Conservation (phyloP, 2,888 invertebrate species). For the Crepidodera aurea region DNA sequence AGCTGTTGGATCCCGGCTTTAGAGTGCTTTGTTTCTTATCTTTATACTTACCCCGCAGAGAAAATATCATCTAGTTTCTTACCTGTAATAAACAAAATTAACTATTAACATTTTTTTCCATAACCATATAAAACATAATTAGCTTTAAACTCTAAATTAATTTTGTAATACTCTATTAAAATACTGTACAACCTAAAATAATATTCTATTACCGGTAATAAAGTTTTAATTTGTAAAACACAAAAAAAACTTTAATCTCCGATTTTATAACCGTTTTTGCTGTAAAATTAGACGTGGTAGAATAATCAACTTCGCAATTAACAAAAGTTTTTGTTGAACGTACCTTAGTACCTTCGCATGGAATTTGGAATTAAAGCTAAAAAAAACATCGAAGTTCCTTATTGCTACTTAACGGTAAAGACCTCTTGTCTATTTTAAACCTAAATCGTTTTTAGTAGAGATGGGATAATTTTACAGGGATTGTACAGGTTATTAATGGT, state of each 20-base stretch:
- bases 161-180: too few relatives aligned
- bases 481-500: too few relatives aligned
- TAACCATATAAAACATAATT: too few relatives aligned
- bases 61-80: too few relatives aligned
- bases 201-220: not conserved
- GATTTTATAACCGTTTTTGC: not conserved
- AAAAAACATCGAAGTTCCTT: slow-evolving; percentile 16
- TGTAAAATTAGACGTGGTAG: not conserved
- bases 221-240: not conserved
- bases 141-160: too few relatives aligned
- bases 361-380: not conserved
- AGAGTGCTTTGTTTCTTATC: too few relatives aligned
- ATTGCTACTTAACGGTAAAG: slow-evolving; percentile 13
- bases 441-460: slow-evolving; percentile 1
- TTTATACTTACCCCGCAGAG: too few relatives aligned
- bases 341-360: not conserved
- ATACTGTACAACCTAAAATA: not conserved
- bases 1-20: too few relatives aligned
- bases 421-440: slow-evolving; percentile 6
- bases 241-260: too few relatives aligned
- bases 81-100: too few relatives aligned
- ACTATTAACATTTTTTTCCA: too few relatives aligned
- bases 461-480: not conserved
- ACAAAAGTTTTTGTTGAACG: slow-evolving; percentile 16
- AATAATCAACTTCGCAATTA: slow-evolving; percentile 14